Base-by-base conservation (phyloP, 1,140 invertebrate species). In the Ruditapes philippinarum region DNA sequence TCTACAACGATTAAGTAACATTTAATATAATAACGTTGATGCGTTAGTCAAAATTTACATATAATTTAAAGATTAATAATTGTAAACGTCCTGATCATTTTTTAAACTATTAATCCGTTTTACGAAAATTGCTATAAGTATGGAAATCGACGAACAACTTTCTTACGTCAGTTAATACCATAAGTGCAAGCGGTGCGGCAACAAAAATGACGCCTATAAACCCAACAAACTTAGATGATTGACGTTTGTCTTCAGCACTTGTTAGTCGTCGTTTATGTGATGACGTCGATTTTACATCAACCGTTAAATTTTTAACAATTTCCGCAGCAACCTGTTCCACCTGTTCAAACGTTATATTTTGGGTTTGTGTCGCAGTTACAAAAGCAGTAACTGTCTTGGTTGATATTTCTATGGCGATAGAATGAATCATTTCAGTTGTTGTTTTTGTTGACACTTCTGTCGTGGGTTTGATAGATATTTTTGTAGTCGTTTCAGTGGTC, bases 301-400 rank as follows among this genome's bases (percentile, higher is more conserved):
- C 54, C 51, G 80, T 82, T 36, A 82, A 54, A 12, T 82, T 68
- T 54, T 65, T 82, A 45, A 65, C 80, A n/a, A 82, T 38, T 45
- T 82, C 80, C 60, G 60, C 36, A 3, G 60, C 40, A 28, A 62
- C 25, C n/a, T 57, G 25, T 68, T 62, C 80, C 51, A 22, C 51
- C 12, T 54, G 5, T 33, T 57, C 76, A 22, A 17, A 3, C 22
- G 76, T 33, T 7, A 79, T n/a, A 79, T 57, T 79, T 33, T 25
- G 19, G 33, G 38, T 73, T 4, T 31, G 9, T 22, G n/a, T 73
- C 2, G 19, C 7, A 12, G 9, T 5, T 11, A 73, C 68, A 12
- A 31, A 7, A 14, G 42, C 5, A 45, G 42, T 45, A 45, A 45
- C 42, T 5, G 42, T 45, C 5, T 45, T 14, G 14, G 42, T 45